Conservation (phyloP, 2,888 invertebrate species). For the Lysandra bellargus region DNA sequence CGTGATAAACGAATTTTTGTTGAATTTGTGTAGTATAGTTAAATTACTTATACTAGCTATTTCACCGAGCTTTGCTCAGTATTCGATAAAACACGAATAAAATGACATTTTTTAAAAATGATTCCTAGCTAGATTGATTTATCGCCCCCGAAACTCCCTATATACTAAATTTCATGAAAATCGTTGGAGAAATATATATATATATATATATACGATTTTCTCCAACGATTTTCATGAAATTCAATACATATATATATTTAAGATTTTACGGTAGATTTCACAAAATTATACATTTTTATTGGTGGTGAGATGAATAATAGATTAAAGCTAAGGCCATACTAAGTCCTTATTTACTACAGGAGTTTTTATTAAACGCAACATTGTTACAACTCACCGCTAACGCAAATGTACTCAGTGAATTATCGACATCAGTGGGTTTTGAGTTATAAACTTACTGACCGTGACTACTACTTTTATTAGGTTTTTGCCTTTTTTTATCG, state of each 20-base stretch:
- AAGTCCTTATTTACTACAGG: neutral
- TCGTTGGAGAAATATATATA: no score
- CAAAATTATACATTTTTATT: neutral
- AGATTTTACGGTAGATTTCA: neutral
- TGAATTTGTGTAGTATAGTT: neutral
- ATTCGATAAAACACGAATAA: no score
- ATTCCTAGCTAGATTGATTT: no score
- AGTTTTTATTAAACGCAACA: neutral
- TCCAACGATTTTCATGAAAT: no score
- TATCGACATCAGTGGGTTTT: slow-evolving; percentile 4
- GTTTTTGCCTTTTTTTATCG: neutral
- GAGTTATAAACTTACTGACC: neutral
- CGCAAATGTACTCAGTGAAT: neutral
- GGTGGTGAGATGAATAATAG: neutral
- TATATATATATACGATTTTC: no score
- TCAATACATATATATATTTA: no score
- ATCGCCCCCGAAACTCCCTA: no score
- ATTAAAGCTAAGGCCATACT: neutral
- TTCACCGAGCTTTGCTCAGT: no score
- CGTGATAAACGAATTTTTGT: no score
- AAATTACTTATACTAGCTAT: no score
- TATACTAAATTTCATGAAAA: no score
- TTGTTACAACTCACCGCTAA: neutral
- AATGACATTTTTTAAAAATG: no score
- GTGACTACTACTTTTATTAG: neutral